These are phyloP conservation scores for Hyperoodon ampullatus DNA, from an alignment of 2,113 vertebrate genomes.

Conservation along the genomic window DNA sequence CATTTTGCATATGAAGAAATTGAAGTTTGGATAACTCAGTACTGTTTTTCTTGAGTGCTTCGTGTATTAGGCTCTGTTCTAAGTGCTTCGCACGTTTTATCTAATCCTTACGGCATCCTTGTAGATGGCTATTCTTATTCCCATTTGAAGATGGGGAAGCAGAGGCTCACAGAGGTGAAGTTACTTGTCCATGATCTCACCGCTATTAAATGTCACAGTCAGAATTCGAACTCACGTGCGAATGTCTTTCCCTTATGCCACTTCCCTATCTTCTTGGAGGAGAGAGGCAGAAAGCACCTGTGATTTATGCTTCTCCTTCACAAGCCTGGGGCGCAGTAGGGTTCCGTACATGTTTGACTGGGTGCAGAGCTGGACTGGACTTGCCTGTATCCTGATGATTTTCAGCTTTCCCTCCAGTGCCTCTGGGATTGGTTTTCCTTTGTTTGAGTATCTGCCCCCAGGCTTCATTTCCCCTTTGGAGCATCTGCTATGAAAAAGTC, in stretches of 20 bases:
- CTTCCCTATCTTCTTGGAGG: not conserved
- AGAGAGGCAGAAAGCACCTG: not conserved
- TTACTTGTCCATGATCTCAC: not conserved
- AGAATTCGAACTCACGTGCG: not conserved
- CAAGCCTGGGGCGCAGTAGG: not conserved
- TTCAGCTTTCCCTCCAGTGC: not conserved
- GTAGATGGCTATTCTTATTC: not conserved
- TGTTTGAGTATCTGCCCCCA: not conserved
- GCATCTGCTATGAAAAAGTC: not conserved
- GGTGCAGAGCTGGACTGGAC: not conserved
- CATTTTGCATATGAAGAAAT: not conserved
- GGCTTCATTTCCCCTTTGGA: not conserved
- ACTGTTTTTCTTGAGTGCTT: not conserved
- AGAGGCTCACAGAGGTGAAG: not conserved
- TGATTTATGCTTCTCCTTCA: not conserved
- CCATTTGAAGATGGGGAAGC: not conserved
- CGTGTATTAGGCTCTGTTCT: not conserved
- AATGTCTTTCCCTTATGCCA: not conserved
- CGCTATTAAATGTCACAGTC: not conserved
- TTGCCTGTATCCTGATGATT: not conserved
- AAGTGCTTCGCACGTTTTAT: not conserved
- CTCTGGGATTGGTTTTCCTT: not conserved
- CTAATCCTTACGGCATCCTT: not conserved
- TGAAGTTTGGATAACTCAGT: not conserved
- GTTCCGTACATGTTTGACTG: accelerated